These are phyloP conservation scores for Cantharis flavilabris DNA, from an alignment of 2,888 invertebrate species.

Conservation along the genomic window DNA sequence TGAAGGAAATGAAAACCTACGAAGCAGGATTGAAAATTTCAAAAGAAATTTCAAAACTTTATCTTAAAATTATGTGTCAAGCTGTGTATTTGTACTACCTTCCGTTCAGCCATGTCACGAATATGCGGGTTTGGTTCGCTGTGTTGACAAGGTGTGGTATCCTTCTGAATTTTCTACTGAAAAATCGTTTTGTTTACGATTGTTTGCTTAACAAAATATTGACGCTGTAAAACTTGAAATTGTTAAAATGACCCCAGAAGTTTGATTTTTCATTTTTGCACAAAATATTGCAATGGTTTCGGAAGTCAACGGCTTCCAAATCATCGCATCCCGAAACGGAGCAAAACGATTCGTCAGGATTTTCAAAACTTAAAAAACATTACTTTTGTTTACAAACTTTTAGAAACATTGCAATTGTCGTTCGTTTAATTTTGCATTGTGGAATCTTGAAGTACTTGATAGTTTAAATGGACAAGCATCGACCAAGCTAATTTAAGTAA, in stretches of 20 bases:
- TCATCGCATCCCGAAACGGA: not conserved
- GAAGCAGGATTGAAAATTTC: not conserved
- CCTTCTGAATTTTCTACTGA: not conserved
- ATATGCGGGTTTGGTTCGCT: not conserved
- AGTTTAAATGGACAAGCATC: not conserved
- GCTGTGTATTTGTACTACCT: not conserved
- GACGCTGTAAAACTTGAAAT: not conserved
- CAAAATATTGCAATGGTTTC: not conserved
- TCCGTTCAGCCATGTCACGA: not conserved
- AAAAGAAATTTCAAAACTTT: not conserved
- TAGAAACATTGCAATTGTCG: not conserved
- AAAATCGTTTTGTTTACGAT: not conserved
- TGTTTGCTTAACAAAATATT: not conserved
- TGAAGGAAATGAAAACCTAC: not conserved
- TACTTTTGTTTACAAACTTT: not conserved
- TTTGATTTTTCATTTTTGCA: not conserved
- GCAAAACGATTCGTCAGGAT: not conserved
- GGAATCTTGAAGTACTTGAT: not conserved
- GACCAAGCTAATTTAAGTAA: not conserved
- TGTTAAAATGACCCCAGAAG: not conserved
- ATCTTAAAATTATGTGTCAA: not conserved
- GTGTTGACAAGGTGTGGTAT: not conserved
- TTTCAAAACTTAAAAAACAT: not conserved
- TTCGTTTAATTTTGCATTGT: not conserved
- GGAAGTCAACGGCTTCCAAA: not conserved